Evolutionary conservation across 1,140 invertebrate species (phyloP), one percentile per base, ranked within the genome.

Genomic region (Pinna nobilis): DNA sequence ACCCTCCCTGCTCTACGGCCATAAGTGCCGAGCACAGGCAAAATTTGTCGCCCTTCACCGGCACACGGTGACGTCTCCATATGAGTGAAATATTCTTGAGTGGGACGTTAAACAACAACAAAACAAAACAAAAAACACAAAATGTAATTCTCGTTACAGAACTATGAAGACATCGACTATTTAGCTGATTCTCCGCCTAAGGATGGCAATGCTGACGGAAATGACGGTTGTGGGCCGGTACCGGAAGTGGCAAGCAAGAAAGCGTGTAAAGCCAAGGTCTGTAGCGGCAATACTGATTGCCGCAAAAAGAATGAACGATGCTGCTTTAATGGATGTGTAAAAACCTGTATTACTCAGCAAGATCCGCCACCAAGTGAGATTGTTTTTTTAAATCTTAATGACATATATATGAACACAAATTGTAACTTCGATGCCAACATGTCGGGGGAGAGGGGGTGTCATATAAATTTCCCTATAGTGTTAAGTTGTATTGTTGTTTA

Each of bases 251-350:
- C 53, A 18, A n/a, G 37, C 2, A 66, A 47, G 7, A 33, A 49
- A 23, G 47, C 49, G 6, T 66, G 64, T 37, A 66, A 53, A 35
- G 49, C 39, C 18, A 66, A 37, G 30, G 32, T 25, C 1, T 66
- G 64, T 53, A 37, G 35, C 13, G 53, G 30, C 25, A 33, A 66
- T 37, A 6, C 15, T 25, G 64, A 66, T 33, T 66, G 64, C 15
- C 28, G 64, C 7, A 66, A 53, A 32, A 66, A 53, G 32, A 66
- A 53, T 18, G 44, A 37, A 3, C 49, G 64, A n/a, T 66, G 64
- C 35, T 66, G 64, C 53, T 66, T 53, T 35, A 66, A 66, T 39
- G 64, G 64, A 66, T 66, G 64, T 23, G 49, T 66, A 18, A 49
- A 51, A 20, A 66, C 64, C 30, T 66, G 64, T 33, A 66, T n/a